Evolutionary conservation across 2,113 vertebrate species (phyloP).

Genomic region (Pontoporia blainvillei): DNA sequence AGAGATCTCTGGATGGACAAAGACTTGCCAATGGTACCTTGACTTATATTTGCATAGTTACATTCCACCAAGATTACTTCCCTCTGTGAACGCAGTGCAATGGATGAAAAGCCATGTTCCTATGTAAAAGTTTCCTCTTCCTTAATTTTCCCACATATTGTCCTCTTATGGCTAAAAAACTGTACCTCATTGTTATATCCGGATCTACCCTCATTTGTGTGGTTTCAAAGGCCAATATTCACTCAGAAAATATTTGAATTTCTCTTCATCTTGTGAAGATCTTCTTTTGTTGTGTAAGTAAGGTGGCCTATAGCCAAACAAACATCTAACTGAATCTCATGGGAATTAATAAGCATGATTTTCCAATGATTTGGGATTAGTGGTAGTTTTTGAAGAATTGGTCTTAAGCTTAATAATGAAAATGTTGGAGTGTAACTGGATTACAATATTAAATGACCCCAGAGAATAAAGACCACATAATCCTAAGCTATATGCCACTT

Average conservation of each 20-base stretch:
- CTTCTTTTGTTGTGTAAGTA: conserved; percentile 68
- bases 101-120: not conserved
- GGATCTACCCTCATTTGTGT: not conserved
- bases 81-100: not conserved
- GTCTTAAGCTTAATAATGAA: conserved; percentile 66
- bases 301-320: conserved; percentile 47
- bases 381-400: conserved; percentile 68
- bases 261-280: conserved; percentile 51
- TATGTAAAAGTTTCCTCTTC: not conserved
- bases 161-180: not conserved
- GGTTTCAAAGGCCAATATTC: conserved; percentile 43
- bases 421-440: conserved; percentile 62
- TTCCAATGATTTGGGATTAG: conserved; percentile 58
- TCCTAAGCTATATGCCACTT: conserved; percentile 32
- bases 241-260: conserved; percentile 62
- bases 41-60: not conserved
- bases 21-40: not conserved
- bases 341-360: conserved; percentile 59
- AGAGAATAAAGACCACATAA: conserved; percentile 59
- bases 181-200: not conserved
- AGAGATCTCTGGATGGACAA: not conserved
- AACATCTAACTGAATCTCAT: conserved; percentile 33
- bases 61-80: not conserved
- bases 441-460: conserved; percentile 67
- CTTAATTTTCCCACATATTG: not conserved